Evolutionary conservation across 1,140 invertebrate genomes (phyloP).

Genomic region (Dryas iulia): DNA sequence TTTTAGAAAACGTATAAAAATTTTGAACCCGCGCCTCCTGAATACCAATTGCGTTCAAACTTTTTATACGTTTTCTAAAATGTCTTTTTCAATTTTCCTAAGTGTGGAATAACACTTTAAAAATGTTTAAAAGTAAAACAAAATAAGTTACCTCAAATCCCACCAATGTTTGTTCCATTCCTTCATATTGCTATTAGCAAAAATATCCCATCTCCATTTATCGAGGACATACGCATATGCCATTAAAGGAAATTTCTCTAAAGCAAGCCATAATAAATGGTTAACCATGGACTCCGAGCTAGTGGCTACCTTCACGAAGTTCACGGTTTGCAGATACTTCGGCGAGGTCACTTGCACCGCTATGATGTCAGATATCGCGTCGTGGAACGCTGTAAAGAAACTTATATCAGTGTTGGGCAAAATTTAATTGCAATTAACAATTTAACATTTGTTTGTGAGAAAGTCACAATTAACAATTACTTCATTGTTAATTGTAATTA

Average conservation of each 20-base stretch:
- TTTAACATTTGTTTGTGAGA: too few relatives aligned
- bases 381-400: constrained; percentile 83
- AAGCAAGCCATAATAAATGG: constrained; percentile 82
- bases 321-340: constrained; percentile 80
- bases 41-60: too few relatives aligned
- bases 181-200: constrained; percentile 71
- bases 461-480: too few relatives aligned
- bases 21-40: too few relatives aligned
- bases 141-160: constrained; percentile 82
- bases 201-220: constrained; percentile 82
- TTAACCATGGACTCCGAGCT: constrained; percentile 80
- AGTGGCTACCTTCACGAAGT: constrained; percentile 55
- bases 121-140: too few relatives aligned
- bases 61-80: too few relatives aligned
- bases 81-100: too few relatives aligned
- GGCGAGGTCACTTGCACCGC: constrained; percentile 82
- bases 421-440: too few relatives aligned
- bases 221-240: constrained; percentile 81
- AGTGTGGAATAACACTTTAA: too few relatives aligned
- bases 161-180: constrained; percentile 84
- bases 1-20: too few relatives aligned
- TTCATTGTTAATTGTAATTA: too few relatives aligned
- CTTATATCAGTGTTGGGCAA: too few relatives aligned
- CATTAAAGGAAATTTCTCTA: constrained; percentile 84
- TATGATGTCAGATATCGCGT: constrained; percentile 86